phyloP scores from a whole-genome alignment of 2,888 invertebrate species.

The Podotricha telesiphe region DNA sequence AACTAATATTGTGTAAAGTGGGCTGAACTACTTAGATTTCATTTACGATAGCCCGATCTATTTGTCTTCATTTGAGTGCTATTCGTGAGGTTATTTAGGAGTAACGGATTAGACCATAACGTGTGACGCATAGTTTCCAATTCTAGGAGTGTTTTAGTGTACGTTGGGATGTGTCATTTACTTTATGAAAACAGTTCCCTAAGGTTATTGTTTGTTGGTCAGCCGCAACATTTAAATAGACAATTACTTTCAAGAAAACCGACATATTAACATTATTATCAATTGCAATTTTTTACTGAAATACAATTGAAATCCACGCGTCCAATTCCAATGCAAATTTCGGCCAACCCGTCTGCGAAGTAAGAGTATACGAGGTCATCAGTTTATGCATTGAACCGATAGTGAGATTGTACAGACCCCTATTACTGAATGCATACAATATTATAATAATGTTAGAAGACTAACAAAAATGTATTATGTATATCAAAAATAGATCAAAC shows the following conservation, averaged over 20 bases:
- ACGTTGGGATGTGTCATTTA: neutral
- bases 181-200: neutral
- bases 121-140: neutral
- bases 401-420: constrained; percentile 48
- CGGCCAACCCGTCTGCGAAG: constrained; percentile 47
- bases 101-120: constrained; percentile 22
- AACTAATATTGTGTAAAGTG: constrained; percentile 8
- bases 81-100: constrained; percentile 24
- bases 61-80: constrained; percentile 23
- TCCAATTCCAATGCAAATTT: constrained; percentile 43
- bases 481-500: neutral
- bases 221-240: too few relatives aligned
- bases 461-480: neutral
- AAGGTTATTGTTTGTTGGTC: neutral
- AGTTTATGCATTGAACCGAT: constrained; percentile 47
- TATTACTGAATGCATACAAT: constrained; percentile 36
- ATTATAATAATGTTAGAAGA: neutral
- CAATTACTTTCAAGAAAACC: too few relatives aligned
- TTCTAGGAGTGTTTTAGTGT: neutral
- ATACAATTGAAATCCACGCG: constrained; percentile 19
- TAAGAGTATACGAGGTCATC: constrained; percentile 47
- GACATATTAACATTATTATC: neutral
- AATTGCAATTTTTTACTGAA: neutral
- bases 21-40: constrained; percentile 24
- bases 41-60: constrained; percentile 28